phyloP scores from a whole-genome alignment of 1,140 invertebrate genomes.

The Semibalanus balanoides region DNA sequence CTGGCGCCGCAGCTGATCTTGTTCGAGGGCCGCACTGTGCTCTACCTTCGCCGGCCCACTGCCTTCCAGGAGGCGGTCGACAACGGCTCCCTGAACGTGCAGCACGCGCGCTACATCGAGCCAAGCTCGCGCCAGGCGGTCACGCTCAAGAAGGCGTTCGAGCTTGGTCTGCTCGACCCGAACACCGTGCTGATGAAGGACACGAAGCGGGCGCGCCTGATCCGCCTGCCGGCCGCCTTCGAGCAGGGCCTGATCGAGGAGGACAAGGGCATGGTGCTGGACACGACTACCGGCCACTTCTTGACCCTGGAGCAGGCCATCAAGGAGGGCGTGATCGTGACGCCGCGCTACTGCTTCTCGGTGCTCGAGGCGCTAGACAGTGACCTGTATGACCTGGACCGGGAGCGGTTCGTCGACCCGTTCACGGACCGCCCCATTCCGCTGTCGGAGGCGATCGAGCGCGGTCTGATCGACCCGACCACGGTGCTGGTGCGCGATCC shows the following conservation, averaged over 20 bases:
- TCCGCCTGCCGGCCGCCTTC: conserved; percentile 72
- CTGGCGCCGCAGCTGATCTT: conserved; percentile 48
- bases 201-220: conserved; percentile 56
- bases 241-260: conserved; percentile 71
- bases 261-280: conserved; percentile 66
- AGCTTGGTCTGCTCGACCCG: conserved; percentile 66
- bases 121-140: conserved; percentile 50
- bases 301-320: conserved; percentile 54
- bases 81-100: conserved; percentile 48
- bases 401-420: conserved; percentile 62
- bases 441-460: conserved; percentile 55
- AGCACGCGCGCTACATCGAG: conserved; percentile 58
- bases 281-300: conserved; percentile 64
- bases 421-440: conserved; percentile 49
- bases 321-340: conserved; percentile 56
- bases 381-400: conserved; percentile 62
- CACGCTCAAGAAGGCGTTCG: conserved; percentile 69
- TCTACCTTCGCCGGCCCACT: conserved; percentile 53
- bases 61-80: conserved; percentile 63
- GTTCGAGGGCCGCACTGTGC: conserved; percentile 53
- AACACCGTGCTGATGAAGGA: conserved; percentile 79
- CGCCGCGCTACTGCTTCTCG: conserved; percentile 55
- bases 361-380: conserved; percentile 68
- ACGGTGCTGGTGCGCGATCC: conserved; percentile 68
- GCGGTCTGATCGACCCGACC: conserved; percentile 66